Conservation (phyloP, 2,113 vertebrate species). For the Trematocara macrostoma region DNA sequence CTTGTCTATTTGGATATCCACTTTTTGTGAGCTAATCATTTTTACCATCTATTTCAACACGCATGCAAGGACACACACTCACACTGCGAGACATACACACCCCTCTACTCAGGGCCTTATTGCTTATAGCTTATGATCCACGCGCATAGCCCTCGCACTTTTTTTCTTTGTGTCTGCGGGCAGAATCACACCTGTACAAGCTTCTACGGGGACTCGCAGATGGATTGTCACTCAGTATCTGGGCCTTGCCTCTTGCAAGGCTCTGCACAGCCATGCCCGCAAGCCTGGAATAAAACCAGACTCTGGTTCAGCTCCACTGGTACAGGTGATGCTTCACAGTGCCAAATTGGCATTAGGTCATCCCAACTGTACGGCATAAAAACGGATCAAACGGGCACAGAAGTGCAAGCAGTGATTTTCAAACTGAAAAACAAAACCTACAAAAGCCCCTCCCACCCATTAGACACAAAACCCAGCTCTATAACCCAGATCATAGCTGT, state of each 20-base stretch:
- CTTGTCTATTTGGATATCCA: slow-evolving; percentile 31
- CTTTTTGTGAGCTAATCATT: slow-evolving; percentile 15
- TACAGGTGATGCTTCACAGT: neutral
- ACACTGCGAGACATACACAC: neutral
- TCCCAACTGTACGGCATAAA: neutral
- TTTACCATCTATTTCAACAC: neutral
- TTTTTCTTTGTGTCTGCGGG: slow-evolving; percentile 27
- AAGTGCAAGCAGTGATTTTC: neutral
- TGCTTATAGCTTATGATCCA: slow-evolving; percentile 43
- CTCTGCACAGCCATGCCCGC: slow-evolving; percentile 5
- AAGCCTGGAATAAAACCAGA: slow-evolving; percentile 41
- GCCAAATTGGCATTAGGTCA: slow-evolving; percentile 19
- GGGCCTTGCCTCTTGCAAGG: slow-evolving; percentile 28
- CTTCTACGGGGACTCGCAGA: slow-evolving; percentile 53
- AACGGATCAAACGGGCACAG: neutral
- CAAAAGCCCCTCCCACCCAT: neutral
- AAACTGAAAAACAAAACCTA: neutral
- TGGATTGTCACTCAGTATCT: slow-evolving; percentile 60
- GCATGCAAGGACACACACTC: neutral
- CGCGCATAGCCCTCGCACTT: neutral
- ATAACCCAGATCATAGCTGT: slow-evolving; percentile 71
- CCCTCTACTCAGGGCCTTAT: neutral
- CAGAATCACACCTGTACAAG: slow-evolving; percentile 43
- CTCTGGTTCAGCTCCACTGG: slow-evolving; percentile 14
- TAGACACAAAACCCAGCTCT: slow-evolving; percentile 21